phyloP scores from a whole-genome alignment of 23 tunicate genomes.

The Styela plicata region DNA sequence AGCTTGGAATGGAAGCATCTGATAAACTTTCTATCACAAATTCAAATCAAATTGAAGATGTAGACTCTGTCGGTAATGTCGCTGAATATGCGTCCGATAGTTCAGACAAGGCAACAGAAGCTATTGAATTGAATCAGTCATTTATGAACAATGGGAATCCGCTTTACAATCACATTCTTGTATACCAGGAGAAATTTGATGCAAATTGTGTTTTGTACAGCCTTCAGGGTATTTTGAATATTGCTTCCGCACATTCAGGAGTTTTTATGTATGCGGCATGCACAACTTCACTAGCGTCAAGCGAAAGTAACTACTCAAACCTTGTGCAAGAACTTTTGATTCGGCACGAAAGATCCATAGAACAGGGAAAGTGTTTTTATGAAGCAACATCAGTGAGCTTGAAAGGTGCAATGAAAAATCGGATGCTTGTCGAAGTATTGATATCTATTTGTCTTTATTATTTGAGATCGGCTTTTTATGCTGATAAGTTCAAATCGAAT shows the following conservation, averaged over 20 bases:
- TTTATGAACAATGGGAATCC: slow-evolving; percentile 18
- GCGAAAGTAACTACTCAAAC: slow-evolving; percentile 17
- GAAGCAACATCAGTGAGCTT: slow-evolving; percentile 24
- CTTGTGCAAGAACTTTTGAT: slow-evolving; percentile 56
- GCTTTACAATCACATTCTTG: slow-evolving; percentile 15
- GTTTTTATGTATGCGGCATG: slow-evolving; percentile 69
- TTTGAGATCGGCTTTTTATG: slow-evolving; percentile 12
- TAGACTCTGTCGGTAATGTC: neutral
- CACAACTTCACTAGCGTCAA: slow-evolving; percentile 39
- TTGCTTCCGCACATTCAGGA: slow-evolving; percentile 53
- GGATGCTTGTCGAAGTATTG: slow-evolving; percentile 26
- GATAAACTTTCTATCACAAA: neutral
- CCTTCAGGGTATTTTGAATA: slow-evolving; percentile 45
- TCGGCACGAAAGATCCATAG: slow-evolving; percentile 61
- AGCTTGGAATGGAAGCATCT: neutral
- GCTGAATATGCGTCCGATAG: slow-evolving; percentile 13
- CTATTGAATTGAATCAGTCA: slow-evolving; percentile 23
- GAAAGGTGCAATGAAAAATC: slow-evolving; percentile 24
- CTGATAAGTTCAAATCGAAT: neutral
- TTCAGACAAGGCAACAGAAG: slow-evolving; percentile 16
- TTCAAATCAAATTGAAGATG: neutral
- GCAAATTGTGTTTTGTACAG: slow-evolving; percentile 49
- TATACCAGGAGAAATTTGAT: slow-evolving; percentile 68
- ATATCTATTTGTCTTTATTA: slow-evolving; percentile 24
- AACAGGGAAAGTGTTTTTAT: slow-evolving; percentile 46